Conservation (phyloP, 2,113 vertebrate genomes). For the Cnemophilus loriae region DNA sequence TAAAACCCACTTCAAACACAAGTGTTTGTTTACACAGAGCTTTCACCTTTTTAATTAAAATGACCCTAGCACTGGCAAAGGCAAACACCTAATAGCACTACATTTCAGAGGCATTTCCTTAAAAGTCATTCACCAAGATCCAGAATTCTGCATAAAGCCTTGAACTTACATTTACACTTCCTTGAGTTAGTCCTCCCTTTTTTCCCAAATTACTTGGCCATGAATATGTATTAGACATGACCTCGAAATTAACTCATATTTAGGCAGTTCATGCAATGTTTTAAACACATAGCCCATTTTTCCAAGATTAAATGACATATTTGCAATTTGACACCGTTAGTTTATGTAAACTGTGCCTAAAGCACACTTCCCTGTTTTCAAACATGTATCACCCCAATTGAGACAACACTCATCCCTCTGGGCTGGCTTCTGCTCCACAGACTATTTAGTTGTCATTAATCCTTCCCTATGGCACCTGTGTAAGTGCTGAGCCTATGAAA, state of each 20-base stretch:
- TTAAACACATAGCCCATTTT: neutral
- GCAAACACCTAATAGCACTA: neutral
- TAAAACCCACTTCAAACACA: neutral
- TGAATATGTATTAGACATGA: neutral
- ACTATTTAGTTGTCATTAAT: neutral
- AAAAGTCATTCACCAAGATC: neutral
- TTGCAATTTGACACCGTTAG: neutral
- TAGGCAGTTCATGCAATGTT: neutral
- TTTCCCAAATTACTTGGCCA: neutral
- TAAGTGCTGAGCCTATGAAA: neutral
- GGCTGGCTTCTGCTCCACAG: neutral
- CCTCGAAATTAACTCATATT: conserved; percentile 8
- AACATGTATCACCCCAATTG: rapidly evolving
- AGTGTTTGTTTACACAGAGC: neutral
- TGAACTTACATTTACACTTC: neutral
- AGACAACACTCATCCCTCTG: neutral
- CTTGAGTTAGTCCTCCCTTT: neutral
- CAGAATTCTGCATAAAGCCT: neutral
- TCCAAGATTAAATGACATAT: neutral
- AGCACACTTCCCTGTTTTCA: neutral
- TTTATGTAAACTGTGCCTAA: neutral
- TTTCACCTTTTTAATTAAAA: conserved; percentile 15
- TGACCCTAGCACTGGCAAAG: neutral
- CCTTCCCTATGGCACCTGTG: neutral
- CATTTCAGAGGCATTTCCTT: neutral